Base-by-base conservation (phyloP, 2,888 invertebrate genomes). In the Elmis aenea region DNA sequence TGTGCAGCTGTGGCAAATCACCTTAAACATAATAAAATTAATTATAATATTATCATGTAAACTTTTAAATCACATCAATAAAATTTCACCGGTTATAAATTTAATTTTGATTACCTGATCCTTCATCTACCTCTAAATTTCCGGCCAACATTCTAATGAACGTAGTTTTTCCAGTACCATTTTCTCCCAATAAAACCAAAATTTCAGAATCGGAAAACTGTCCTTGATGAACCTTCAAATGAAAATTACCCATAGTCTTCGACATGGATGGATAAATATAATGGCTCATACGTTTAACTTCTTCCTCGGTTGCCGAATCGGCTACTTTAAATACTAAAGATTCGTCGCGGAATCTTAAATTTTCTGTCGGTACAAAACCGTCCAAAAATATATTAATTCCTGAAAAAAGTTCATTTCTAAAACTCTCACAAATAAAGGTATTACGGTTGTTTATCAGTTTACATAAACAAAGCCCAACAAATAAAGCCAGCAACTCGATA, bases 141-240 rank as follows among this genome's bases (percentile, higher is more conserved):
- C 99, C 99, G 55, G 99, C 99, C 61, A 99, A 73, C 91, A 99
- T 92, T 58, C 95, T 77, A 59, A 99, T 99, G 64, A 99, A 95
- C 4, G 99, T 99, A 0, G 99, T 99, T 71, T 99, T 99, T 26
- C 99, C 99, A 13, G 99, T 99, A 46, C 99, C 99, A 66, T 99
- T 99, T 68, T 99, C 99, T 22, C 88, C 88, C 41, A 99, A 76
- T 63, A 99, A 75, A 5, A 99, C 99, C 58, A 99, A 78, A 67
- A 99, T 99, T 71, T 99, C 99, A 0, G 99, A 99, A 69, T 99
- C 99, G 8, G 96, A 96, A 69, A 99, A 99, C 63, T 94, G 92
- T 5, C 99, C 99, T 46, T 83, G 76, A 46, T 83, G 77, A 5
- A 99, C 90, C 2, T 71, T 68, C 47, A 99, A 71, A 33, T 77